Conservation (phyloP, 2,797 vertebrate species). For the Xenops minutus region DNA sequence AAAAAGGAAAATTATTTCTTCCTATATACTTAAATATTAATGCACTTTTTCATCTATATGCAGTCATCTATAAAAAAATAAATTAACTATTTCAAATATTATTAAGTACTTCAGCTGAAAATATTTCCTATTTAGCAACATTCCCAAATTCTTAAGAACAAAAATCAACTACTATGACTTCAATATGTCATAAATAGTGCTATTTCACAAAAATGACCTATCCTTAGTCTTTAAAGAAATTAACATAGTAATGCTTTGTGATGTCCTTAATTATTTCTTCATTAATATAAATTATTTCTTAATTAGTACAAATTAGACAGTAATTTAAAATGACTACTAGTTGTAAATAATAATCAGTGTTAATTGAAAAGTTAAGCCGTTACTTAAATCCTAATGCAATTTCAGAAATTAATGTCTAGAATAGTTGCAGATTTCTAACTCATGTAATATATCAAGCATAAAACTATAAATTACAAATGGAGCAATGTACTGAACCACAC, state of each 20-base stretch:
- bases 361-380: not conserved
- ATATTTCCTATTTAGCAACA: not conserved
- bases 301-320: not conserved
- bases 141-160: not conserved
- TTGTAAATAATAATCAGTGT: not conserved
- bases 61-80: not conserved
- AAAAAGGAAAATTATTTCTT: not conserved
- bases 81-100: not conserved
- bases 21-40: not conserved
- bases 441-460: not conserved
- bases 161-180: not conserved
- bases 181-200: not conserved
- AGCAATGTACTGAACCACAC: not conserved
- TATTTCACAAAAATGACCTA: not conserved
- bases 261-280: not conserved
- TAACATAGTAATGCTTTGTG: not conserved
- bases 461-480: not conserved
- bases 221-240: not conserved
- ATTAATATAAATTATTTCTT: not conserved
- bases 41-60: not conserved
- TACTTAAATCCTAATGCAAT: not conserved
- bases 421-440: not conserved
- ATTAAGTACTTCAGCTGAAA: not conserved
- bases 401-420: not conserved
- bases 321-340: not conserved